Evolutionary conservation across 2,888 invertebrate genomes (phyloP), one percentile per base, ranked within the genome.

Genomic region (Myathropa florea): DNA sequence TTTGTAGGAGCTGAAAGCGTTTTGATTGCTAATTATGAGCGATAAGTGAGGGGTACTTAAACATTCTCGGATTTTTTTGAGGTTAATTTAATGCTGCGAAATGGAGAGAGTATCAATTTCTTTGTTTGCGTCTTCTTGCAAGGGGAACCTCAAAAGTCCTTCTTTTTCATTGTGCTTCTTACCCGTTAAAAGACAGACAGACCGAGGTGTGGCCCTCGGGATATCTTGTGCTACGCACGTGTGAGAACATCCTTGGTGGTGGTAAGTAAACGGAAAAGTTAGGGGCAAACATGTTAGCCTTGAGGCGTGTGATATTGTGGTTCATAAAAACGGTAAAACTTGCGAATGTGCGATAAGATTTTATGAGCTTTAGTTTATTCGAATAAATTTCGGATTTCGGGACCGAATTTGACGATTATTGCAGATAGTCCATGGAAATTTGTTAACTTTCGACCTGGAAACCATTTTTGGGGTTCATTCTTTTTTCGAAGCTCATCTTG

Each of bases 21-120:
- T 85, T 85, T 85, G 68, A 61, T 82, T 64, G 55, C 59, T 61
- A 82, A 86, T 82, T 81, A 65, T 77, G 61, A 61, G 76, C 81
- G 61, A 77, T 72, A 61, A 67, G 61, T 67, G 60, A 60, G 65
- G 46, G 46, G 53, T 79, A 30, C 39, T 71, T 64, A 65, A 26
- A 21, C 26, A 14, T n/a, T 18, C 7, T 61, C 6, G 6, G 61
- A n/a, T 24, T 12, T 9, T 10, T 36, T 64, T 39, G 7, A 18
- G 12, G 53, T 46, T 24, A 14, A 18, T 24, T 30, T 23, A 67
- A 46, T 65, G 33, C 33, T n/a, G 30, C 12, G 3, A n/a, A 33
- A 10, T 18, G 12, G 14, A 26, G n/a, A 7, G 24, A 18, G 36
- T 14, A 21, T 36, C 36, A 36, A n/a, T 67, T 46, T 76, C n/a